These are phyloP conservation scores for Andrena fulva DNA, from an alignment of 2,888 invertebrate genomes.

Conservation along the genomic window DNA sequence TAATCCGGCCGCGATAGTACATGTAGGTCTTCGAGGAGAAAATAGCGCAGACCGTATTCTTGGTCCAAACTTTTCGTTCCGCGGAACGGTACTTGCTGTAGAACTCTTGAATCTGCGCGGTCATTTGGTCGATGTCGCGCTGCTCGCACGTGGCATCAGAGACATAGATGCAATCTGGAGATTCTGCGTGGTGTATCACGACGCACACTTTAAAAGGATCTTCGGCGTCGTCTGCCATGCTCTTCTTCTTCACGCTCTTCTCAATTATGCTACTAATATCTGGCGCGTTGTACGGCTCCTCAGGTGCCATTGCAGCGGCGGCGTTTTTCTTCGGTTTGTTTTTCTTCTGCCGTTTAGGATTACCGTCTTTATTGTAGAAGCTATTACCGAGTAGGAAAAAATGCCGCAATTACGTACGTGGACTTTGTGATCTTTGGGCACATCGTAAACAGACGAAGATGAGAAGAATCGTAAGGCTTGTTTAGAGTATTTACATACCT, in stretches of 20 bases:
- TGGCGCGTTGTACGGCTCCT: neutral
- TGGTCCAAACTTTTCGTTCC: conserved; percentile 84
- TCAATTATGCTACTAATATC: neutral
- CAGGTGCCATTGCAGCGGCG: neutral
- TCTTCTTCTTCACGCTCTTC: neutral
- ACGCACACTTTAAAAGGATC: conserved; percentile 86
- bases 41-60: conserved; percentile 86
- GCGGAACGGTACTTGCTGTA: conserved; percentile 82
- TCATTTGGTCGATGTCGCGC: conserved; percentile 85
- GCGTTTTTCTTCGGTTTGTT: neutral
- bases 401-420: neutral
- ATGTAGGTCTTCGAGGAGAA: conserved; percentile 85
- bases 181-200: conserved; percentile 85
- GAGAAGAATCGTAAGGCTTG: neutral
- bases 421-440: no score
- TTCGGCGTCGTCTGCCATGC: neutral
- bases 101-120: conserved; percentile 86
- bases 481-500: conserved; percentile 85
- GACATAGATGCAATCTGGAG: conserved; percentile 88
- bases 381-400: neutral
- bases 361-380: no score
- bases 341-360: neutral
- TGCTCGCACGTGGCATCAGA: conserved; percentile 85
- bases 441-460: neutral
- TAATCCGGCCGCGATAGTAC: conserved; percentile 89